Evolutionary conservation across 2,888 invertebrate species (phyloP), one percentile per base, ranked within the genome.

Genomic region (Eristalis pertinax): DNA sequence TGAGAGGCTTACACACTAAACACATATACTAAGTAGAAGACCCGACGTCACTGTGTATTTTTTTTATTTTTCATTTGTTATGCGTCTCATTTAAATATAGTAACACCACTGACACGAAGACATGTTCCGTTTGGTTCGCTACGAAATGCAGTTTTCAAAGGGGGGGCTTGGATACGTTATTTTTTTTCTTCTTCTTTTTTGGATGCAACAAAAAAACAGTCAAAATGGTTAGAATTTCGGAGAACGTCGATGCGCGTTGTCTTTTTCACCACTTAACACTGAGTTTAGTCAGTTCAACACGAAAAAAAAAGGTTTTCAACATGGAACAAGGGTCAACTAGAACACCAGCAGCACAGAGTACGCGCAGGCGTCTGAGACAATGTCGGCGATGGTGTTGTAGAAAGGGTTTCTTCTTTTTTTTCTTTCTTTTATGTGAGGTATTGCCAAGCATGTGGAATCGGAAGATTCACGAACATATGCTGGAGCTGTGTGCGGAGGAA

Each of bases 1-100:
- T 38, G 11, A 35, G n/a, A 22, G 19, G 43, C 74, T 69, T 72
- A 41, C 63, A 72, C 86, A 72, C 70, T 50, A 19, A 50, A 50
- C 50, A 50, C 50, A 50, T 50, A 50, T n/a, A n/a, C n/a, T 19
- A 50, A 7, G n/a, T 8, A 50, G 19, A 43, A 13, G 4, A 50
- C 19, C 19, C 72, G 75, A 83, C 83, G 86, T 83, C 86, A 83
- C 50, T 78, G 32, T 26, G 68, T 63, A 69, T 32, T 84, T 70
- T 63, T 68, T 41, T 11, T n/a, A n/a, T n/a, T n/a, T 41, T 62
- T 74, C n/a, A 69, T 10, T 73, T 77, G 24, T 72, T 63, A 24
- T 67, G 58, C 63, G 67, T 73, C 77, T 85, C 77, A 85, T 82
- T 86, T 86, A 86, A 86, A 82, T 86, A 86, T 86, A 82, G 85